These are phyloP conservation scores for Drosophila bocki DNA, from an alignment of 1,140 invertebrate genomes.

Conservation along the genomic window DNA sequence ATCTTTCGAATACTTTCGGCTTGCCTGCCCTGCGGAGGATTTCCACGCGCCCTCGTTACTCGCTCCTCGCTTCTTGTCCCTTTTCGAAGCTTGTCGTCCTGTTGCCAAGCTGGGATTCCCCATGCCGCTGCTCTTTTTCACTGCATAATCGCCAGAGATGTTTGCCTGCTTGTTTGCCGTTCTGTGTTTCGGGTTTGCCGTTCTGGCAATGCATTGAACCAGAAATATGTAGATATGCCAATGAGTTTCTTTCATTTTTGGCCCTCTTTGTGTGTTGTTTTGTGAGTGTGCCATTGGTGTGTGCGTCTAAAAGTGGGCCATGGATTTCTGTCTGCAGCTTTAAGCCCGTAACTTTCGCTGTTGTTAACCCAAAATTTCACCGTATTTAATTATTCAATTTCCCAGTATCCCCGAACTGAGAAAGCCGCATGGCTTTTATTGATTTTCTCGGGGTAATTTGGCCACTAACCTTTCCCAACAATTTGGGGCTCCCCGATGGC, in stretches of 20 bases:
- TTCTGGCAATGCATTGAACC: constrained; percentile 73
- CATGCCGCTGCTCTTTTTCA: constrained; percentile 41
- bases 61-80: neutral
- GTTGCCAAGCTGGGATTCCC: constrained; percentile 1
- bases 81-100: constrained; percentile 15
- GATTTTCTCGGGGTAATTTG: constrained; percentile 19
- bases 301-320: constrained; percentile 36
- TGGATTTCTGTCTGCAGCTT: constrained; percentile 10
- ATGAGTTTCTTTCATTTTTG: constrained; percentile 53
- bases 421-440: constrained; percentile 8
- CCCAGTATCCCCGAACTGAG: neutral
- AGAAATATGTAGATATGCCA: constrained; percentile 79
- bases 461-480: constrained; percentile 28
- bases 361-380: neutral
- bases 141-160: constrained; percentile 72
- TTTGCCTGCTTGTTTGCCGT: constrained; percentile 39
- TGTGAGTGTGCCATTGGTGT: neutral
- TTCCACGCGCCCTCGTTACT: constrained; percentile 7
- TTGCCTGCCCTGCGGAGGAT: constrained; percentile 45
- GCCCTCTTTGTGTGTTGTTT: constrained; percentile 17
- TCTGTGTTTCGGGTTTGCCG: constrained; percentile 40
- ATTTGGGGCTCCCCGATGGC: neutral
- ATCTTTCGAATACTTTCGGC: constrained; percentile 69
- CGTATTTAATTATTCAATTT: constrained; percentile 15
- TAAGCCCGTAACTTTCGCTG: constrained; percentile 8